Evolutionary conservation across 2,797 vertebrate genomes (phyloP).

Genomic region (Euphonia xanthogaster): DNA sequence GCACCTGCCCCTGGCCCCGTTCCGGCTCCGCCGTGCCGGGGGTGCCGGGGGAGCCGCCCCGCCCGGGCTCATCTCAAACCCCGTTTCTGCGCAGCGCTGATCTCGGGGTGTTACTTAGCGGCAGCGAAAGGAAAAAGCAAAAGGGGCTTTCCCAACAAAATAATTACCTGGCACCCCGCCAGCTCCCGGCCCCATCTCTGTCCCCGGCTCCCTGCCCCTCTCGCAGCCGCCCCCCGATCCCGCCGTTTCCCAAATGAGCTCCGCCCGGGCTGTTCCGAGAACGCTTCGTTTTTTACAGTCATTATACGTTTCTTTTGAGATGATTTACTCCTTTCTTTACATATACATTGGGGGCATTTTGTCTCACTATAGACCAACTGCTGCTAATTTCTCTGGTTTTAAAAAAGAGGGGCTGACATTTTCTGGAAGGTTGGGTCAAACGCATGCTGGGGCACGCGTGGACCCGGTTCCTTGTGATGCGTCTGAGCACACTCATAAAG

Average conservation of each 20-base stretch:
- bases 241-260: neutral
- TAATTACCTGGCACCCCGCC: neutral
- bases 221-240: neutral
- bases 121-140: neutral
- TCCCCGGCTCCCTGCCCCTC: neutral
- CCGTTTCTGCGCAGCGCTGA: neutral
- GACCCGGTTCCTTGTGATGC: conserved; percentile 57
- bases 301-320: conserved; percentile 15
- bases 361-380: conserved; percentile 54
- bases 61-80: neutral
- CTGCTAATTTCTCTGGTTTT: conserved; percentile 60
- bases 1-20: neutral
- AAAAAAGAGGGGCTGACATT: conserved; percentile 67
- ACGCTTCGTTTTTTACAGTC: neutral
- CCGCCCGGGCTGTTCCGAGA: neutral
- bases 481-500: conserved; percentile 58
- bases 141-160: neutral
- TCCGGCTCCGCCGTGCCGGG: neutral
- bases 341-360: conserved; percentile 1
- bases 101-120: neutral
- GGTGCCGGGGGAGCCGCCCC: neutral
- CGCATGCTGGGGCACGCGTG: conserved; percentile 79
- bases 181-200: neutral
- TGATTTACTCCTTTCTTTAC: conserved; percentile 13
- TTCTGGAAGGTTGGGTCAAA: conserved; percentile 75